Evolutionary conservation across 2,797 vertebrate genomes (phyloP), one percentile per base, ranked within the genome.

Genomic region (Dermochelys coriacea): DNA sequence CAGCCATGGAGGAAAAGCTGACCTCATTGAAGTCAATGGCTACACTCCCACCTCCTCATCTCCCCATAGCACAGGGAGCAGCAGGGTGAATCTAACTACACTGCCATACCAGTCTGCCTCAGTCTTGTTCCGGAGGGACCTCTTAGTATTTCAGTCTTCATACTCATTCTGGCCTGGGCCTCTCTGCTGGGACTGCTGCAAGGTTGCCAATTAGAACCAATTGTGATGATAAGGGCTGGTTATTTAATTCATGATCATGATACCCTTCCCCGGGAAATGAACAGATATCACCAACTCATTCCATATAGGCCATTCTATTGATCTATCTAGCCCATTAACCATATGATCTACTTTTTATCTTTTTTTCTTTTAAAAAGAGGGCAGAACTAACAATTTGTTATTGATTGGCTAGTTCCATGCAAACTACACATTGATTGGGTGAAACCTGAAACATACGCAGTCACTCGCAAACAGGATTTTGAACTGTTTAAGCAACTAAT

Each of bases 401-500:
- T 41, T 84, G 96, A 51, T 85, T 1, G 1, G 8, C 11, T 78
- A 16, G 5, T 0, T 29, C 81, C 37, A 1, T 3, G 6, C 25
- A 41, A 86, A 47, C 5, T 1, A 21, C 50, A 1, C 88, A 52
- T 1, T 3, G 93, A 87, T 16, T 51, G 71, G 86, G 49, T 15
- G 55, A 91, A 90, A 61, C 90, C 92, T 47, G 49, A 84, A 88
- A 84, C 1, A 0, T 31, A n/a, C 59, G 59, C 75, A 2, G 4
- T 2, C 71, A 87, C 93, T 51, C 3, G 86, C 79, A 95, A 95
- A 71, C 52, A 19, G 86, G 37, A 19, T 52, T 95, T 92, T 82
- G 61, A 74, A 55, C 82, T 84, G 91, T 87, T 92, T 77, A 12
- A 75, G 87, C 82, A 91, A 82, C 86, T 37, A 4, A 15, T 85